Percentiles rank a stretch among this genome's conserved stretches.
phyloP scores from a whole-genome alignment of 2,888 invertebrate genomes.

The Philopedon plagiatum region DNA sequence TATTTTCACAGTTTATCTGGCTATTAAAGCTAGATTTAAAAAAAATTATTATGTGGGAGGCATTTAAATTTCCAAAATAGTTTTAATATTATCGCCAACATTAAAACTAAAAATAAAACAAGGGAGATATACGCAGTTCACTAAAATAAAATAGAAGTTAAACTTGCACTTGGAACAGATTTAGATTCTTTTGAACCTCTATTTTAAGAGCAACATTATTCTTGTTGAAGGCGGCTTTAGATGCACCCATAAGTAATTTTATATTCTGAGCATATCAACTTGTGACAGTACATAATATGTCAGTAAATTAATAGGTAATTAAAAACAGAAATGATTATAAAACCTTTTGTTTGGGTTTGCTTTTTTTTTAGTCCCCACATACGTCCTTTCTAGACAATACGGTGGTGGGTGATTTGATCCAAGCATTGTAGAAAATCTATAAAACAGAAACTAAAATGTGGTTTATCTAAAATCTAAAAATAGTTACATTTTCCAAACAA shows the following conservation, averaged over 20 bases:
- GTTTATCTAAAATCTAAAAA: constrained; percentile 4
- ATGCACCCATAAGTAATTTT: not conserved
- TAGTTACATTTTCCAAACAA: constrained; percentile 6
- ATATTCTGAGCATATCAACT: not conserved
- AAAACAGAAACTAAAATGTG: constrained; percentile 5
- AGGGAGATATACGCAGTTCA: constrained; percentile 41
- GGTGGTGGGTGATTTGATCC: not conserved
- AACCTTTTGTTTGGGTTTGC: too few species aligned
- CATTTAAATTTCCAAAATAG: constrained; percentile 55
- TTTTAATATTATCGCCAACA: constrained; percentile 55
- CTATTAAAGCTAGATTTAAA: constrained; percentile 16
- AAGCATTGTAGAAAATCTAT: not conserved
- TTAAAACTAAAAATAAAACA: constrained; percentile 47
- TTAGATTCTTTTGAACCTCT: constrained; percentile 25
- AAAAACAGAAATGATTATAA: too few species aligned
- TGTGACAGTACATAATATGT: not conserved
- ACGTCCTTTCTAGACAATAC: too few species aligned
- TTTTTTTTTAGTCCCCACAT: too few species aligned
- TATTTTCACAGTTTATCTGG: constrained; percentile 20
- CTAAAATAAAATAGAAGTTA: constrained; percentile 45
- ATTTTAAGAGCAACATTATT: constrained; percentile 6
- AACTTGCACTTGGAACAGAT: constrained; percentile 44
- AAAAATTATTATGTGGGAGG: constrained; percentile 53
- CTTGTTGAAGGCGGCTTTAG: not conserved
- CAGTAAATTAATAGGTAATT: too few species aligned